Conservation (phyloP, 2,113 vertebrate species). For the Bungarus multicinctus region DNA sequence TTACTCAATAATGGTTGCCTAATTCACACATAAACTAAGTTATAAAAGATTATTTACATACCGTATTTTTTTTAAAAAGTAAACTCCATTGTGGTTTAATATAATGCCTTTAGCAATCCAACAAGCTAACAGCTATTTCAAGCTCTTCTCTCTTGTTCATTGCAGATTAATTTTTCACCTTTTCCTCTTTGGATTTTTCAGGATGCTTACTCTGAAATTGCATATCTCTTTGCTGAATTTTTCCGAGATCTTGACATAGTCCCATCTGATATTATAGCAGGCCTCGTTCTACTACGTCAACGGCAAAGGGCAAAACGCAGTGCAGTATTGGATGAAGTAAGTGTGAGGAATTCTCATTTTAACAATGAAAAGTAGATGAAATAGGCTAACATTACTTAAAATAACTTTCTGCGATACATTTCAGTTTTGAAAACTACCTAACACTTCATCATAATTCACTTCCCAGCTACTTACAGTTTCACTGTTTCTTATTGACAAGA, state of each 20-base stretch:
- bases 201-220: constrained; percentile 99
- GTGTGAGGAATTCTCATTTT: not conserved
- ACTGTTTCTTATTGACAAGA: not conserved
- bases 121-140: not conserved
- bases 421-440: not conserved
- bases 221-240: constrained; percentile 97
- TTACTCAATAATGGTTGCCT: not conserved
- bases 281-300: constrained; percentile 91
- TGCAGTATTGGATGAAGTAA: constrained; percentile 82
- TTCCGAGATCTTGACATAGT: constrained; percentile 98
- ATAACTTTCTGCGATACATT: not conserved
- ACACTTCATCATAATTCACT: not conserved
- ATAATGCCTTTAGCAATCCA: not conserved
- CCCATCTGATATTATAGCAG: constrained; percentile 97
- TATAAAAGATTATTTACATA: not conserved
- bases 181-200: constrained; percentile 51
- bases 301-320: constrained; percentile 91
- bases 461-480: not conserved
- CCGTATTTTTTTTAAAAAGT: not conserved
- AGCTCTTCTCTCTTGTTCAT: constrained; percentile 16
- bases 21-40: not conserved
- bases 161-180: constrained; percentile 11
- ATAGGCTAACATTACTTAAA: not conserved
- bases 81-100: not conserved
- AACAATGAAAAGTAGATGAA: not conserved